Conservation (phyloP, 2,888 invertebrate species). For the Tetropium fuscum region DNA sequence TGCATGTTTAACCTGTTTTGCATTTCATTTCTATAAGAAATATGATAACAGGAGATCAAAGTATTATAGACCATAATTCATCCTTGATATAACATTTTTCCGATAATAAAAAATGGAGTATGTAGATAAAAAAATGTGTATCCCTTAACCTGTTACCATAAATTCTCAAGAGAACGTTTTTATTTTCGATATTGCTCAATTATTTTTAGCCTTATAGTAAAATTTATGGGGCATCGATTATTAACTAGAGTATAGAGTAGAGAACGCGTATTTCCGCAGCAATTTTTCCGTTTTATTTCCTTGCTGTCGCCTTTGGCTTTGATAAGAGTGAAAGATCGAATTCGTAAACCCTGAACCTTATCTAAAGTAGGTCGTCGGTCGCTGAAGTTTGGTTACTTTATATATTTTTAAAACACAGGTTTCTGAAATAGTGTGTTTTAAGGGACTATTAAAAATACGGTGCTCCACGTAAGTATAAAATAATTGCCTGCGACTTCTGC, state of each 20-base stretch:
- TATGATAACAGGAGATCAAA: too few relatives aligned
- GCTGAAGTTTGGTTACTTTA: slow-evolving; percentile 33
- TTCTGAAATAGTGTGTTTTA: slow-evolving; percentile 5
- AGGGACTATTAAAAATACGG: background rate
- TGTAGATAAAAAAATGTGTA: background rate
- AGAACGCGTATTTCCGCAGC: slow-evolving; percentile 47
- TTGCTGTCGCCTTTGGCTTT: slow-evolving; percentile 46
- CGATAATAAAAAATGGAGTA: too few relatives aligned
- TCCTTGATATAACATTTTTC: too few relatives aligned
- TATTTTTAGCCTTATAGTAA: slow-evolving; percentile 37
- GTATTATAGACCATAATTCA: too few relatives aligned
- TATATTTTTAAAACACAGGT: slow-evolving; percentile 33
- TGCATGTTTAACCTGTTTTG: too few relatives aligned
- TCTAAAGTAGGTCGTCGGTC: slow-evolving; percentile 43
- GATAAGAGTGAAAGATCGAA: slow-evolving; percentile 50
- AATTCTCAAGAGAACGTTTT: slow-evolving; percentile 20
- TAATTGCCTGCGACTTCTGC: too few relatives aligned
- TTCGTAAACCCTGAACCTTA: slow-evolving; percentile 42
- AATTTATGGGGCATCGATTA: slow-evolving; percentile 40
- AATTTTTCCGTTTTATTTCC: slow-evolving; percentile 54
- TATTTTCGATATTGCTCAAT: slow-evolving; percentile 34
- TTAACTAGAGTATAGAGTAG: slow-evolving; percentile 43
- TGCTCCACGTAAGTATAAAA: too few relatives aligned
- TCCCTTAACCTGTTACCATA: background rate
- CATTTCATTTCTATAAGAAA: too few relatives aligned